Percentiles rank a stretch among this genome's conserved stretches.
Conservation (phyloP, 1,140 invertebrate species). For the Mycetomoellerius zeteki region DNA sequence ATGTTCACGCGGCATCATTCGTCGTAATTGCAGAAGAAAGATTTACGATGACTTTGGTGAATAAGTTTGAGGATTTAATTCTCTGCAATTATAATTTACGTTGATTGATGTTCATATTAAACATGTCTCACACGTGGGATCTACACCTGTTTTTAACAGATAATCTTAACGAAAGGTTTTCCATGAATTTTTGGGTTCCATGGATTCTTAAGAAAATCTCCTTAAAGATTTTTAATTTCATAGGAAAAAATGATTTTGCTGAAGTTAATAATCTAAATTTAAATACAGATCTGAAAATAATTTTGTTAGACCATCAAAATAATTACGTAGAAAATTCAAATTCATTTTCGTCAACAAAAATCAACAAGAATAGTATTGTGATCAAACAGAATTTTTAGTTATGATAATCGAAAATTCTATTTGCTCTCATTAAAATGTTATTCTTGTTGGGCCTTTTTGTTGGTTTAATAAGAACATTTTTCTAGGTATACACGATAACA, state of each 20-base stretch:
- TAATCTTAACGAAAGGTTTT: not conserved
- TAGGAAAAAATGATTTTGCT: not conserved
- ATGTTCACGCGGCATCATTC: slow-evolving; percentile 40
- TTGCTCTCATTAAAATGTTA: no score
- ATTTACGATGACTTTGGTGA: slow-evolving; percentile 35
- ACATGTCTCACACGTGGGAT: not conserved
- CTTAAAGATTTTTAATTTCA: not conserved
- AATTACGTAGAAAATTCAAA: no score
- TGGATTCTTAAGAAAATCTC: not conserved
- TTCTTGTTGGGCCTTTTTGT: no score
- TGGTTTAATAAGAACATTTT: no score
- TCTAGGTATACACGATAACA: no score
- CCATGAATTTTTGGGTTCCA: not conserved
- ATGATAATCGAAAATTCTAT: no score
- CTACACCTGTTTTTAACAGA: not conserved
- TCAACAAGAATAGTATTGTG: no score
- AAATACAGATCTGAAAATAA: no score
- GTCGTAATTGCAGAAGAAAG: slow-evolving; percentile 24
- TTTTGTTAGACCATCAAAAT: no score
- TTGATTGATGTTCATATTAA: not conserved
- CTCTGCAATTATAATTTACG: not conserved
- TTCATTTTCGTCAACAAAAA: no score
- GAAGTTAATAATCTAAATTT: no score
- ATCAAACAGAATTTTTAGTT: no score
- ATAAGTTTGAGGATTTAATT: slow-evolving; percentile 31